Conservation (phyloP, 2,113 vertebrate species). For the Mesitornis unicolor region DNA sequence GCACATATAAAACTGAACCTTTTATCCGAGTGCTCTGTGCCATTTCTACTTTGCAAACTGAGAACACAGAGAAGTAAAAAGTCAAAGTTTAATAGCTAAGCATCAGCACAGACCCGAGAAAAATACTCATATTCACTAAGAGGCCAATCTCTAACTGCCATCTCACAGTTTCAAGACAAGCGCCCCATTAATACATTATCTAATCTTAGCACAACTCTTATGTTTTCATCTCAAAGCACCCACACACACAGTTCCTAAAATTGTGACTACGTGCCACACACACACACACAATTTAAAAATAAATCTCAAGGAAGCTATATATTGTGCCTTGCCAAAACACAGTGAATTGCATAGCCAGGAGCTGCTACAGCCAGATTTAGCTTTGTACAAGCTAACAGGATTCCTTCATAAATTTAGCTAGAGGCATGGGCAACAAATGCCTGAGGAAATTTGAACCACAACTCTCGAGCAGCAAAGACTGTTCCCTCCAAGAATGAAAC, state of each 20-base stretch:
- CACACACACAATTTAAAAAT: background rate
- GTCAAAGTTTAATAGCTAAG: background rate
- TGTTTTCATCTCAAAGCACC: background rate
- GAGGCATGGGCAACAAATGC: conserved; percentile 41
- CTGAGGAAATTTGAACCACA: conserved; percentile 57
- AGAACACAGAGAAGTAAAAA: background rate
- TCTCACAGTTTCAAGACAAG: conserved; percentile 41
- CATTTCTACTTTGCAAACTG: background rate
- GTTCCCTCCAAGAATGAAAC: conserved; percentile 36
- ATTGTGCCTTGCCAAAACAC: conserved; percentile 15
- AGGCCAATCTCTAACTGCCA: background rate
- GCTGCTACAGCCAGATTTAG: conserved; percentile 59
- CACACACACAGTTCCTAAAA: background rate
- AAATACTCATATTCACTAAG: conserved; percentile 58
- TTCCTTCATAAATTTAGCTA: conserved; percentile 72
- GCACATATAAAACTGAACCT: background rate
- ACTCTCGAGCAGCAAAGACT: background rate
- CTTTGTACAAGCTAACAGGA: conserved; percentile 49
- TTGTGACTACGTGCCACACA: background rate
- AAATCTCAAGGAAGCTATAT: conserved; percentile 21
- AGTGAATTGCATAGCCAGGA: conserved; percentile 22
- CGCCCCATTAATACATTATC: conserved; percentile 3
- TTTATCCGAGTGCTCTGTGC: background rate
- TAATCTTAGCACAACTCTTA: conserved; percentile 50
- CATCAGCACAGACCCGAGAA: background rate